Evolutionary conservation across 53 echinoderm and acorn worm species (phyloP).

Genomic region (Arbacia lixula): DNA sequence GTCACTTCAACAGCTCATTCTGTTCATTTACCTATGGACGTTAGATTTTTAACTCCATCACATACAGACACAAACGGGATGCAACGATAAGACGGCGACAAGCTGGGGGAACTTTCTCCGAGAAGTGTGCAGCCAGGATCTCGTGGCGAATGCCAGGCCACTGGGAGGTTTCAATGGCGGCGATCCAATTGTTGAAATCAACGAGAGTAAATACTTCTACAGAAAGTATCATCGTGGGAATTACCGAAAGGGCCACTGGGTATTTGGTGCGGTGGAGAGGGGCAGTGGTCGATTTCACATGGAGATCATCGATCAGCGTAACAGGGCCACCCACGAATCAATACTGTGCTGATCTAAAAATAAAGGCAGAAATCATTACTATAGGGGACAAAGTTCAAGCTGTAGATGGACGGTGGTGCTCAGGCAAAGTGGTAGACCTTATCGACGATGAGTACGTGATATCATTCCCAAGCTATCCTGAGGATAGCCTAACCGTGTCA

Average conservation of each 20-base stretch:
- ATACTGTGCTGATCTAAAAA: too few species aligned
- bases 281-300: too few species aligned
- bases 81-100: background rate
- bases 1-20: background rate
- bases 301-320: too few species aligned
- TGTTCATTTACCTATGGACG: background rate
- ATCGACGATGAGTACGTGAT: too few species aligned
- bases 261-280: constrained; percentile 12
- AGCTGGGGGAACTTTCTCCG: background rate
- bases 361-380: too few species aligned
- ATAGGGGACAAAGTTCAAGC: too few species aligned
- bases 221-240: constrained; percentile 45
- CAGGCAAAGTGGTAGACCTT: too few species aligned
- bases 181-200: constrained; percentile 4
- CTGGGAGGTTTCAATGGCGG: constrained; percentile 7
- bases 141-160: background rate
- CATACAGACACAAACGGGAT: background rate
- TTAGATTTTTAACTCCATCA: background rate
- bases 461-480: too few species aligned
- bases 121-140: constrained; percentile 17
- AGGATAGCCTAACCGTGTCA: too few species aligned
- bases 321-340: too few species aligned
- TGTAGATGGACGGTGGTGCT: too few species aligned
- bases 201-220: constrained; percentile 22
- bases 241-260: constrained; percentile 29